phyloP scores from a whole-genome alignment of 2,888 invertebrate species.

The Acleris emargana region DNA sequence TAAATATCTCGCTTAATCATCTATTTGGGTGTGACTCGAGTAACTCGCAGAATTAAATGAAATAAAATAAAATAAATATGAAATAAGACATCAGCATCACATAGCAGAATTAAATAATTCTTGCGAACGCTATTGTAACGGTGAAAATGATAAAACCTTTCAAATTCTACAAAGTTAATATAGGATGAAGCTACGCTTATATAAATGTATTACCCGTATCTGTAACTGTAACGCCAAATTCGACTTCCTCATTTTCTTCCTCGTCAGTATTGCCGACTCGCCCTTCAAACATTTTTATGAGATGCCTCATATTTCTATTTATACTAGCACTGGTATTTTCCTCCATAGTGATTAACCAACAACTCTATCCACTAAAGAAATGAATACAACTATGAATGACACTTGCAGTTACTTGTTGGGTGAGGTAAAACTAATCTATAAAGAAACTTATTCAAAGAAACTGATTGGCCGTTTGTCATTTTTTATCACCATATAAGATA shows the following conservation, averaged over 20 bases:
- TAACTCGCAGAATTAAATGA: too few species aligned
- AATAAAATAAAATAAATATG: too few species aligned
- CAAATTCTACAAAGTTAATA: too few species aligned
- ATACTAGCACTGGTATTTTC: conserved; percentile 46
- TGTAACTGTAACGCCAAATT: conserved; percentile 42
- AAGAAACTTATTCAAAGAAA: conserved; percentile 17
- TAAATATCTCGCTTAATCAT: not conserved
- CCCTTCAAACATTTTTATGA: conserved; percentile 74
- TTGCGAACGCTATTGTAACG: not conserved
- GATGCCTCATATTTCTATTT: conserved; percentile 62
- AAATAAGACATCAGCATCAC: not conserved
- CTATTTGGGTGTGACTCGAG: not conserved
- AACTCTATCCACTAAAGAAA: conserved; percentile 17
- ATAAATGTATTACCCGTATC: conserved; percentile 38
- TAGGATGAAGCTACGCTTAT: not conserved
- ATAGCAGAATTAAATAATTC: not conserved
- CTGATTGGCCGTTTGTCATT: conserved; percentile 36
- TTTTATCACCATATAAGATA: conserved; percentile 62
- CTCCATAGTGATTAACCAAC: conserved; percentile 50
- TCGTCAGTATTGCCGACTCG: conserved; percentile 47
- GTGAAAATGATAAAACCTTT: too few species aligned
- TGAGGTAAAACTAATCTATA: conserved; percentile 3
- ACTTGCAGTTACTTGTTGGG: not conserved
- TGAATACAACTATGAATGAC: not conserved
- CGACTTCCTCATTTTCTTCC: conserved; percentile 49